phyloP scores from a whole-genome alignment of 2,888 invertebrate genomes.

The Pheosia gnoma region DNA sequence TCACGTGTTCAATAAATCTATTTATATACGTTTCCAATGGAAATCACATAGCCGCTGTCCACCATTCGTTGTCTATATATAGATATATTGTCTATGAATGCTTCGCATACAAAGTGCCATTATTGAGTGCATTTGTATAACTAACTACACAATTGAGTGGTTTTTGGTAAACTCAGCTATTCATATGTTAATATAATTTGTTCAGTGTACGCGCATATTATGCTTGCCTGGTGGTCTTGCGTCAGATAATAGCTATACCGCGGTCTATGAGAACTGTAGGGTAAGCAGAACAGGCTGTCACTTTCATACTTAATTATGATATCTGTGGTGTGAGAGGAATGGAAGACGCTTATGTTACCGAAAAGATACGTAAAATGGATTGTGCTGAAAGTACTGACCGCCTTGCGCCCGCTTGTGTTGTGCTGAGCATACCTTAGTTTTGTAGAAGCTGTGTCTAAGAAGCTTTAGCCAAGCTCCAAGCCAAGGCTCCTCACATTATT shows the following conservation, averaged over 20 bases:
- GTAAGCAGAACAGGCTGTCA: too few species aligned
- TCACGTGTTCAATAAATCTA: not conserved
- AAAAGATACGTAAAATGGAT: too few species aligned
- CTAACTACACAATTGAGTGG: slow-evolving; percentile 10
- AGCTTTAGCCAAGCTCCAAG: too few species aligned
- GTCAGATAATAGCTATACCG: not conserved
- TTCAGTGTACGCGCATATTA: not conserved
- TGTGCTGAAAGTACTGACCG: too few species aligned
- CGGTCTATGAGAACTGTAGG: too few species aligned
- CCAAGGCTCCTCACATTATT: too few species aligned
- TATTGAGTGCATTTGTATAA: slow-evolving; percentile 1
- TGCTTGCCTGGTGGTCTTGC: not conserved
- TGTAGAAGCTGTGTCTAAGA: too few species aligned
- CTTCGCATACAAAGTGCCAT: slow-evolving; percentile 5
- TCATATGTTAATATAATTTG: slow-evolving; percentile 20
- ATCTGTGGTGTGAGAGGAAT: too few species aligned
- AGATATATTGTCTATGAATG: slow-evolving; percentile 7
- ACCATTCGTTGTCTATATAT: not conserved
- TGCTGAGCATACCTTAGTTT: too few species aligned
- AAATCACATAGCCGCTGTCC: not conserved
- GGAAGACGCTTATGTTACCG: too few species aligned
- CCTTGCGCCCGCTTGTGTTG: too few species aligned
- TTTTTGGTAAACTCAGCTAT: slow-evolving; percentile 23
- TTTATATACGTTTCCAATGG: not conserved
- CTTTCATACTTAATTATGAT: too few species aligned